These are phyloP conservation scores for Eupithecia insigniata DNA, from an alignment of 2,888 invertebrate species.

Conservation along the genomic window DNA sequence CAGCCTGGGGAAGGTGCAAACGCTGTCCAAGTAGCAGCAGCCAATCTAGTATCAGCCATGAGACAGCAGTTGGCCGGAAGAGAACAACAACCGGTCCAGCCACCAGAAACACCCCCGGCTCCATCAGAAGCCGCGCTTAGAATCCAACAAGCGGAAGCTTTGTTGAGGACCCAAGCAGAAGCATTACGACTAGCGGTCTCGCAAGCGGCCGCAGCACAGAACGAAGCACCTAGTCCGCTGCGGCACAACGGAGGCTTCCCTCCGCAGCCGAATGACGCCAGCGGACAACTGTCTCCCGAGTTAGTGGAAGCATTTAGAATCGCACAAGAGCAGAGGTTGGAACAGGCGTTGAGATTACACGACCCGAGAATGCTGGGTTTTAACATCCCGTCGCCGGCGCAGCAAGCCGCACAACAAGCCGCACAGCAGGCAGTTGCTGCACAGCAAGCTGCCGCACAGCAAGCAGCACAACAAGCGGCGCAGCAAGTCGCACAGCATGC, in stretches of 20 bases:
- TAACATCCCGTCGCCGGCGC: constrained; percentile 83
- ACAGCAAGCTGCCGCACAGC: constrained; percentile 61
- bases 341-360: constrained; percentile 92
- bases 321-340: constrained; percentile 91
- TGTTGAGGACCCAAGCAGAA: constrained; percentile 93
- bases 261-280: constrained; percentile 70
- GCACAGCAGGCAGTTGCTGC: constrained; percentile 59
- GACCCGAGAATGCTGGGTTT: constrained; percentile 92
- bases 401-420: constrained; percentile 75
- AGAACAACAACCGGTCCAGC: constrained; percentile 85
- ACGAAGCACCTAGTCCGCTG: constrained; percentile 71
- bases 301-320: constrained; percentile 88
- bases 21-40: constrained; percentile 89
- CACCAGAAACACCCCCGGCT: constrained; percentile 90
- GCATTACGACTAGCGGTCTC: constrained; percentile 92
- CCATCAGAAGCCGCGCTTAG: constrained; percentile 90
- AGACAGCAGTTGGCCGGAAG: constrained; percentile 81
- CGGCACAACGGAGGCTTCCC: constrained; percentile 80
- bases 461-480: constrained; percentile 70
- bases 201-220: constrained; percentile 86
- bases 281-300: constrained; percentile 87
- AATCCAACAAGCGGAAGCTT: constrained; percentile 91
- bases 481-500: constrained; percentile 63
- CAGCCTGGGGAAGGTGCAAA: constrained; percentile 86
- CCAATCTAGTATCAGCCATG: constrained; percentile 91